Evolutionary conservation across 37 sponge, comb jelly and placozoan species (phyloP), one percentile per base, ranked within the genome.

Genomic region (Corticium candelabrum): DNA sequence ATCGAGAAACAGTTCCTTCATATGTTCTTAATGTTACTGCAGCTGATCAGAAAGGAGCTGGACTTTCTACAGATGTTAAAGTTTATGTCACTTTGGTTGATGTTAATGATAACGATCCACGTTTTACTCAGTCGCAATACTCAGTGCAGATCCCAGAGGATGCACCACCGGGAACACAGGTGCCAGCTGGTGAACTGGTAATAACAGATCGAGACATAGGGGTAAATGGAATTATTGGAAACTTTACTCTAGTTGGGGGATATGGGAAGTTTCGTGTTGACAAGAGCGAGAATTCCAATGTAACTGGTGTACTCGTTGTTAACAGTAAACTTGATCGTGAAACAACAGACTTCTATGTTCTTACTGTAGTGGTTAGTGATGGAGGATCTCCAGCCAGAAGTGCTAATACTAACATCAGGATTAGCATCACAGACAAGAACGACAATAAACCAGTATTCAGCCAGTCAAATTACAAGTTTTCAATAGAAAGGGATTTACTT

Each of bases 301-400:
- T 40, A 31, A 57, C 74, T 43, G 96, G 96, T n/a, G 75, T 80
- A 1, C 37, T 90, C 1, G 74, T 85, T 5, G 75, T 90, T 0
- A 43, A 69, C 27, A 37, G 27, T 2, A 72, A n/a, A 35, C 68
- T 94, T 40, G 91, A 94, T 74, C 88, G 68, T 76, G 91, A 94
- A 74, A 70, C 37, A 2, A 68, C 77, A 32, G 33, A n/a, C 0
- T 30, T 33, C 1, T 86, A 94, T 37, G 37, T 38, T 3, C 78
- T 90, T 7, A 69, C 34, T 3, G 81, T 94, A 29, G 11, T 27
- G 1, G 91, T 79, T 34, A 74, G 41, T 2, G 95, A 94, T 77
- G 77, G 73, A 5, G 81, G 81, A 27, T 33, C 70, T 15, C 81
- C 81, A 3, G 40, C 2, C 2, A 69, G 57, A 2, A 35, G 2